Evolutionary conservation across 2,797 vertebrate species (phyloP), one percentile per base, ranked within the genome.

Genomic region (Liparis tanakae): DNA sequence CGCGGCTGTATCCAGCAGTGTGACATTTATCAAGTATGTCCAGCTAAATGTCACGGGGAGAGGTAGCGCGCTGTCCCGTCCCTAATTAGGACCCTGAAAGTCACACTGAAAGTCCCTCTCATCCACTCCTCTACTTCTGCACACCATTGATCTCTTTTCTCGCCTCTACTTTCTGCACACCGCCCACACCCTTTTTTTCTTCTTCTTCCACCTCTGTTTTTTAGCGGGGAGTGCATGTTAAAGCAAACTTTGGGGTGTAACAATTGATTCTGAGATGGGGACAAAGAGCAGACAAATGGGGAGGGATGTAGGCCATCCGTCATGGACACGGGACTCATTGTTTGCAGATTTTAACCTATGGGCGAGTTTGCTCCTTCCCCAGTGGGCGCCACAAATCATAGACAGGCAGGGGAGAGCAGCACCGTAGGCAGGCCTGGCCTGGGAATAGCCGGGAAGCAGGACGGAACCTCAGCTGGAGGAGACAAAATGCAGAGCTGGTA

Each of bases 21-120:
- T 95, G 94, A 95, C 94, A 95, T 95, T 95, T 95, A 95, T 95
- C 94, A 95, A 93, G 93, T 93, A 94, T 92, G 92, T 95, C 94
- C 92, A 84, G 91, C 85, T 94, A 95, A 95, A 95, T 95, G 94
- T 95, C 94, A 95, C 90, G 79, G 83, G 80, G 90, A 88, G 92
- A 92, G 94, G 88, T 92, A 94, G 91, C 89, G 84, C 50, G 82
- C 88, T 83, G 84, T 88, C 91, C 92, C 91, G 86, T 92, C 85
- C 93, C 93, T 95, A 95, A 95, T 95, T 95, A 94, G 93, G 93
- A 94, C 89, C 91, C 93, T 90, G 91, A 92, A 92, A 92, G 92
- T 92, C 90, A 89, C 22, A 81, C 81, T 84, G 86, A 94, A 94
- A 94, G 92, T 94, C 90, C 90, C 88, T 91, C 88, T 93, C 89